Conservation (phyloP, 1,140 invertebrate species). For the Tetranychus cinnabarinus region DNA sequence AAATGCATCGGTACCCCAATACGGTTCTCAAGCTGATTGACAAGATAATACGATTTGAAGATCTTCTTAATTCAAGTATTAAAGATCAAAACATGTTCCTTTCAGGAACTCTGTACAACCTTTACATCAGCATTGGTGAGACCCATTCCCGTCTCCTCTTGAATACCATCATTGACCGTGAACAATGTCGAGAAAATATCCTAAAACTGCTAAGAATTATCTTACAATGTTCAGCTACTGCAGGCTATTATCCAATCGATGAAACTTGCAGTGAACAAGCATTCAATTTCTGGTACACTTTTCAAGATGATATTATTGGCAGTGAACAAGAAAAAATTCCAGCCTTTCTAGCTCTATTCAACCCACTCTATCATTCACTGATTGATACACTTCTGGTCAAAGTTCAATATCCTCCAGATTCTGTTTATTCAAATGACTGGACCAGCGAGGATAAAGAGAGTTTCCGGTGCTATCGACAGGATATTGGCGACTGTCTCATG, state of each 20-base stretch:
- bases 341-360: conserved; percentile 26
- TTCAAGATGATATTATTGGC: conserved; percentile 44
- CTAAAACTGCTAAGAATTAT: conserved; percentile 32
- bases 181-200: conserved; percentile 19
- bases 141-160: conserved; percentile 35
- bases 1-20: conserved; percentile 22
- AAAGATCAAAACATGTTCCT: conserved; percentile 20
- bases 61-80: conserved; percentile 17
- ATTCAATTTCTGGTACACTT: conserved; percentile 69
- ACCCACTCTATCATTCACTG: conserved; percentile 38
- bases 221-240: conserved; percentile 46
- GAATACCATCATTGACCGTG: conserved; percentile 19
- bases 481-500: conserved; percentile 63
- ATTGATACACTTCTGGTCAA: conserved; percentile 37
- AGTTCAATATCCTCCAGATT: conserved; percentile 30
- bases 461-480: conserved; percentile 69
- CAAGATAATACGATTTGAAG: conserved; percentile 21
- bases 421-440: conserved; percentile 22
- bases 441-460: conserved; percentile 52
- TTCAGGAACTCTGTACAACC: conserved; percentile 27
- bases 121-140: conserved; percentile 37
- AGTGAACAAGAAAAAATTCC: conserved; percentile 26
- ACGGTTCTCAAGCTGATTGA: conserved; percentile 27
- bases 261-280: conserved; percentile 56
- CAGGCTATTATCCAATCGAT: conserved; percentile 55